Base-by-base conservation (phyloP, 2,797 vertebrate genomes). In the Megalops cyprinoides region DNA sequence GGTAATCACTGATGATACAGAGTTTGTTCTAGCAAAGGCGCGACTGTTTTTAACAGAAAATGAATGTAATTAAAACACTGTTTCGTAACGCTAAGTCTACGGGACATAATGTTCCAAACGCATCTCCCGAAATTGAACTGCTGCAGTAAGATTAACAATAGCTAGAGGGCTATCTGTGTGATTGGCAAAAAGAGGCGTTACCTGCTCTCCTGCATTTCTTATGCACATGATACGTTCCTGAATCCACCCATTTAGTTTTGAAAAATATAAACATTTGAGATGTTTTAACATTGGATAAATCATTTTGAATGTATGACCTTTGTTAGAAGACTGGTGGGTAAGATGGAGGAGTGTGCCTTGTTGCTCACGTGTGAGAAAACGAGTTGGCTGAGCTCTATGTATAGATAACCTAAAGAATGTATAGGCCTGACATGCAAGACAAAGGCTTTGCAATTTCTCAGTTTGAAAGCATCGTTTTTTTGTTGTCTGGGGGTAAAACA, bases 361-460 rank as follows among this genome's bases (percentile, higher is more conserved):
- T 71, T 71, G 67, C 67, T 71, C 67, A 71, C 67, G 67, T 71
- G 67, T 71, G 67, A 71, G 9, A 71, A 10, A 71, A 71, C 67
- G 67, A 71, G 67, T 71, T 71, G 67, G 31, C 62, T 34, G 62
- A 65, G 62, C 62, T 37, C 62, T 65, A 71, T 42, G 39, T 71
- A 71, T 71, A 44, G 67, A 71, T 18, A 71, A n/a, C 67, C 23
- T 71, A 23, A 37, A 65, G 31, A 65, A 71, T 44, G 67, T 44
- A 9, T 44, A 42, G 67, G 67, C 20, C 67, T n/a, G 39, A n/a
- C 31, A 37, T 65, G n/a, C 39, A 20, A 67, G 37, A 71, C 67
- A 44, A 71, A 69, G 65, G 37, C 18, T 71, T 44, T 71, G 42
- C 39, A 44, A 20, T 23, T 44, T 8, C 9, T 44, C 4, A 71